phyloP scores from a whole-genome alignment of 2,113 vertebrate genomes.

The Hiodon tergisus region DNA sequence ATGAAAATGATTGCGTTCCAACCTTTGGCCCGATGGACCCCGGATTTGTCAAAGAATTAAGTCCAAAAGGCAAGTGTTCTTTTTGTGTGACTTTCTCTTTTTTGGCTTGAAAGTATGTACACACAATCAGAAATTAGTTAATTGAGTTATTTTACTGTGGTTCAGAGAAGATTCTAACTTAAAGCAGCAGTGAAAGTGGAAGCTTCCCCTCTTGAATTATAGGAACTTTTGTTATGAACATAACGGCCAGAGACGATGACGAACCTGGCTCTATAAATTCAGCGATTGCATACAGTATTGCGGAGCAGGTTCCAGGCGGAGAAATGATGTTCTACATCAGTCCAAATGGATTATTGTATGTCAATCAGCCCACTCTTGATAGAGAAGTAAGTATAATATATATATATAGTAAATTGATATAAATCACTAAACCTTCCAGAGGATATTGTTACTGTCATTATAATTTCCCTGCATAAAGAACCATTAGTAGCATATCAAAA shows the following conservation, averaged over 20 bases:
- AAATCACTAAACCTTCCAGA: background rate
- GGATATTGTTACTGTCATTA: background rate
- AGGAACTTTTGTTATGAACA: constrained; percentile 72
- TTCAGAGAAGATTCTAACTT: background rate
- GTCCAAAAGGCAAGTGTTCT: constrained; percentile 28
- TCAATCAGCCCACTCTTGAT: constrained; percentile 65
- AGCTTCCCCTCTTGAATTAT: constrained; percentile 19
- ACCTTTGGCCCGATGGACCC: constrained; percentile 22
- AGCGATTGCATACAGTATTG: constrained; percentile 72
- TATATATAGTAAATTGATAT: background rate
- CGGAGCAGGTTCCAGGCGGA: constrained; percentile 67
- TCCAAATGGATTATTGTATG: constrained; percentile 60
- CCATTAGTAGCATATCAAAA: too few species aligned
- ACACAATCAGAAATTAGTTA: background rate
- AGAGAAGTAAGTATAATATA: constrained; percentile 77
- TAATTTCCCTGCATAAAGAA: background rate
- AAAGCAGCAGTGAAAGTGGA: background rate
- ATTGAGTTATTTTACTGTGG: background rate
- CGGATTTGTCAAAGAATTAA: constrained; percentile 42
- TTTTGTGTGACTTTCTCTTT: background rate
- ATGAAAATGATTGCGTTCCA: constrained; percentile 58
- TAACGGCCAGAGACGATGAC: constrained; percentile 78
- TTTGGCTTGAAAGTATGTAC: background rate
- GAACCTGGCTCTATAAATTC: constrained; percentile 73
- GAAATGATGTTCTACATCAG: constrained; percentile 68